These are phyloP conservation scores for Perccottus glenii DNA, from an alignment of 2,113 vertebrate species.

Conservation along the genomic window DNA sequence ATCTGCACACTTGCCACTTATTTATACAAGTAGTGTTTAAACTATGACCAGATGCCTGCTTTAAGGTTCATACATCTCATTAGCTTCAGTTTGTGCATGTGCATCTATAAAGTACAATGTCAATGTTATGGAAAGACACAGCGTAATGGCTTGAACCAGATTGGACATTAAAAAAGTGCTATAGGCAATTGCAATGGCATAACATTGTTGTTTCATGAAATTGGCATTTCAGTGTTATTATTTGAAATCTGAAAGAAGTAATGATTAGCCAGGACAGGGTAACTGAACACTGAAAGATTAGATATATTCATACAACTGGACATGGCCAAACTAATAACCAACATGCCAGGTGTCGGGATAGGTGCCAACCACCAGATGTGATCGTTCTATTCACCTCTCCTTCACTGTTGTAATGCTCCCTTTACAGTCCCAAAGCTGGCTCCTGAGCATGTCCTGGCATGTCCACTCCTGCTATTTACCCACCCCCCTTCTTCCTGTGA, in stretches of 20 bases:
- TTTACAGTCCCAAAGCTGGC: conserved; percentile 42
- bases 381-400: conserved; percentile 48
- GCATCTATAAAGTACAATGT: conserved; percentile 5
- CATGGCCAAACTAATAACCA: conserved; percentile 7
- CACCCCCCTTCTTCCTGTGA: conserved; percentile 35
- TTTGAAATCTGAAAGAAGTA: conserved; percentile 1
- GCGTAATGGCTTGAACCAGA: not conserved
- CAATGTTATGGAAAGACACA: not conserved
- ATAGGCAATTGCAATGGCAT: no score
- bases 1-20: conserved; percentile 1
- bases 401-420: conserved; percentile 40
- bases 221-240: not conserved
- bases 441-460: conserved; percentile 73
- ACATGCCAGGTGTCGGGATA: conserved; percentile 28
- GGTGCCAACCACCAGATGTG: conserved; percentile 53
- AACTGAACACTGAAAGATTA: not conserved
- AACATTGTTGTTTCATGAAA: no score
- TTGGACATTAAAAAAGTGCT: not conserved
- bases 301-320: conserved; percentile 6
- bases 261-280: conserved; percentile 11
- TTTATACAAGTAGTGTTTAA: not conserved
- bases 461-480: conserved; percentile 64
- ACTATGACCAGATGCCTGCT: not conserved
- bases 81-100: not conserved
- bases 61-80: not conserved